Base-by-base conservation (phyloP, 2,888 invertebrate species). In the Leucozona laternaria region DNA sequence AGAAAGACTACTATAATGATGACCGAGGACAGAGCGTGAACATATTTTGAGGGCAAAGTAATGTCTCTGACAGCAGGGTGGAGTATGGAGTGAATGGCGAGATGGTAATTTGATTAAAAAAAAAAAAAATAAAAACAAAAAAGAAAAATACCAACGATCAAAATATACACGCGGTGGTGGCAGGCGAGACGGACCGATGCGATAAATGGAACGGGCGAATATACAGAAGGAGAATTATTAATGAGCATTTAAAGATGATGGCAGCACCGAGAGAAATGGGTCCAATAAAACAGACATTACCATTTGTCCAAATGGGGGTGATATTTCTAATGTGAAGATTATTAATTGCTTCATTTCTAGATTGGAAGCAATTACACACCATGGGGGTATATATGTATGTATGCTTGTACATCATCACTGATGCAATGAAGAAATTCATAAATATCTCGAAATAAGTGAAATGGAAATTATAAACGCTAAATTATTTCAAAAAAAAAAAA, bases 291-390 rank as follows among this genome's bases (percentile, higher is more conserved):
- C 57, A 75, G 70, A 78, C 73, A 86, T 85, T 66, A 78, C 73
- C 75, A 86, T 86, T 82, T 82, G 82, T 86, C 78, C 48, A 72
- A 72, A 86, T 82, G 70, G 79, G 86, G 78, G 73, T 82, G 86
- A 82, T 78, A 78, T 68, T 53, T 75, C 53, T 82, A 78, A 86
- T 86, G 78, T 70, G 72, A 75, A 78, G 31, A 71, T 86, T 78
- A 86, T 86, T 86, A 86, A 86, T 86, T 78, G 86, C 78, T 86
- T 86, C 79, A 86, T 86, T 86, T 68, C 45, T 86, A 86, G 86
- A 86, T 86, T 86, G 86, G 75, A 79, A 78, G 68, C 70, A 86
- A 86, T 86, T 86, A 76, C 75, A 48, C 34, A 22, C 37, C 10
- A 86, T 86, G 75, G 58, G 81, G 86, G 86, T 82, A 79, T 82